Percentiles rank a stretch among this genome's conserved stretches.
Evolutionary conservation across 2,797 vertebrate genomes (phyloP).

Genomic region (Pangasius djambal): DNA sequence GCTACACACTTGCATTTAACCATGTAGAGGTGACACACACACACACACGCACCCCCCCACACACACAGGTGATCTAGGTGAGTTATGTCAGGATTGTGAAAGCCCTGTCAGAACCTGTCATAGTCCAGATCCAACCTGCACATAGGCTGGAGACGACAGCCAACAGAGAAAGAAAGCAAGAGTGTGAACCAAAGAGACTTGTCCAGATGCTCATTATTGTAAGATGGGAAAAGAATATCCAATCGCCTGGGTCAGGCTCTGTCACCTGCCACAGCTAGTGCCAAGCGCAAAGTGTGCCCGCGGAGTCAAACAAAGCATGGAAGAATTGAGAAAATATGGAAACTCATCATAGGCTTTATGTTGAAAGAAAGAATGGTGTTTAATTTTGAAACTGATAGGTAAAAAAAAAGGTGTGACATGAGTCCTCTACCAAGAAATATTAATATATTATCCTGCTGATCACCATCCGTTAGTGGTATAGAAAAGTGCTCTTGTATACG

Average conservation of each 20-base stretch:
- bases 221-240: conserved; percentile 60
- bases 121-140: conserved; percentile 54
- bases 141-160: conserved; percentile 56
- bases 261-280: conserved; percentile 66
- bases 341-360: conserved; percentile 44
- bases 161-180: conserved; percentile 44
- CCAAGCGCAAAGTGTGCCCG: conserved; percentile 42
- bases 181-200: conserved; percentile 41
- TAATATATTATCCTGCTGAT: neutral
- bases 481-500: neutral
- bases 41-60: conserved; percentile 31
- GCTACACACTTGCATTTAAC: conserved; percentile 18
- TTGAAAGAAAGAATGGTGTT: neutral
- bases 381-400: neutral
- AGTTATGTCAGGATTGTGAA: conserved; percentile 66
- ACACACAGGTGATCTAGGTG: conserved; percentile 40
- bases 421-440: neutral
- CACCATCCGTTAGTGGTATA: neutral
- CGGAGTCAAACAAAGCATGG: conserved; percentile 53
- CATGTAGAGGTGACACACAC: neutral
- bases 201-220: conserved; percentile 64
- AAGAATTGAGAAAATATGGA: conserved; percentile 34
- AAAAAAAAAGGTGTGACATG: neutral
- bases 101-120: conserved; percentile 72
- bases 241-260: conserved; percentile 53